Conservation (phyloP, 2,113 vertebrate species). For the Larimichthys crocea region DNA sequence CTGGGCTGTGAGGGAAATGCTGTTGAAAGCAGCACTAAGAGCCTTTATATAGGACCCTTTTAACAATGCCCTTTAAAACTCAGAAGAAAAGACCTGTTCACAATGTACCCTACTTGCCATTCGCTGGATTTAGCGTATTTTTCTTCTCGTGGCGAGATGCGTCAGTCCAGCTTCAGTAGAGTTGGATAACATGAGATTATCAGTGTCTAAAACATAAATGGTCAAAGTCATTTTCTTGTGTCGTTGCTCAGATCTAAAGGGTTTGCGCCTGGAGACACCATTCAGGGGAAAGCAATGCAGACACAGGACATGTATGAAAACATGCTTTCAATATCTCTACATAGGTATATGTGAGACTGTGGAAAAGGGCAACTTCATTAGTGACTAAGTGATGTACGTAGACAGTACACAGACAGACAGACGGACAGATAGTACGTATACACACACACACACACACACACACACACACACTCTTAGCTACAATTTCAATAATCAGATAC, state of each 20-base stretch:
- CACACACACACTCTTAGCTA: no score
- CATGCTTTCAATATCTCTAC: not conserved
- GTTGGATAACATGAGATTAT: not conserved
- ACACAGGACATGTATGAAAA: not conserved
- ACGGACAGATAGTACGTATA: no score
- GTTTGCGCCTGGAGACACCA: not conserved
- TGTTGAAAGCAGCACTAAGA: conserved; percentile 23
- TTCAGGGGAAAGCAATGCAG: not conserved
- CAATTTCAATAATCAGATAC: no score
- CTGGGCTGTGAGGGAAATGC: not conserved
- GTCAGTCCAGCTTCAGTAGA: not conserved
- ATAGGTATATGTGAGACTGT: not conserved
- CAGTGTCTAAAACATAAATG: not conserved
- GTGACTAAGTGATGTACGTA: not conserved
- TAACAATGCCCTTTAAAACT: conserved; percentile 25
- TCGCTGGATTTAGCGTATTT: not conserved
- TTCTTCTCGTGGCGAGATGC: not conserved
- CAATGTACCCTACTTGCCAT: not conserved
- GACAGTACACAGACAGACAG: no score
- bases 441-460: no score
- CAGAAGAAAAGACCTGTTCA: conserved; percentile 19
- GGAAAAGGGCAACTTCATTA: not conserved
- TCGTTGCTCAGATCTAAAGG: not conserved
- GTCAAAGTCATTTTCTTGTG: not conserved
- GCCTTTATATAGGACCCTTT: conserved; percentile 28